Conservation (phyloP, 2,888 invertebrate species). For the Sarcophaga subvicina region DNA sequence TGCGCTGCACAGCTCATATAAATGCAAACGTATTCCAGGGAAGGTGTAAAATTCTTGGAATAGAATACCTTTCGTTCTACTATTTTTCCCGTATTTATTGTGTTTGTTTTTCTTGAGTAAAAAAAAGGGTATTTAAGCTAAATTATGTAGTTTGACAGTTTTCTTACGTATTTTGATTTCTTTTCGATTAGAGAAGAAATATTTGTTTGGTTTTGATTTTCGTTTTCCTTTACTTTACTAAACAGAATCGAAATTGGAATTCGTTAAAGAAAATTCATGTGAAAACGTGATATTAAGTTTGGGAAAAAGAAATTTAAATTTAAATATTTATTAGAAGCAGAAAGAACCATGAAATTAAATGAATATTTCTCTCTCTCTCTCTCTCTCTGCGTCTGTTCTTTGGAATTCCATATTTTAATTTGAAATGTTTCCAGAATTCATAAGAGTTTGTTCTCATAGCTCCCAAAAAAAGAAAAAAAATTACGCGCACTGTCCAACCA, state of each 20-base stretch:
- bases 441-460: background rate
- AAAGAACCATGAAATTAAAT: too few relatives aligned
- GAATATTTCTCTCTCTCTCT: too few relatives aligned
- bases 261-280: background rate
- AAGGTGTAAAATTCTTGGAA: constrained; percentile 54
- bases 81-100: background rate
- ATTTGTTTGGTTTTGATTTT: constrained; percentile 14
- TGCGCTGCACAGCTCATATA: background rate
- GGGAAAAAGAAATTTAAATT: background rate
- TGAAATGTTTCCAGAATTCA: background rate
- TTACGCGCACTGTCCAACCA: too few relatives aligned
- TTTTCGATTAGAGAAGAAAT: background rate
- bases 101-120: background rate
- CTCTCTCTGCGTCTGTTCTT: too few relatives aligned
- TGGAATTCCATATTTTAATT: too few relatives aligned
- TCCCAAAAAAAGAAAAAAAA: background rate
- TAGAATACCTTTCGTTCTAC: constrained; percentile 38
- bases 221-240: constrained; percentile 5
- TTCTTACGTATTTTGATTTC: constrained; percentile 8
- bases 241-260: background rate
- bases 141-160: constrained; percentile 51
- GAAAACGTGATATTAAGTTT: constrained; percentile 44
- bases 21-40: background rate
- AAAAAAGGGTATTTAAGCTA: constrained; percentile 43
- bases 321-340: too few relatives aligned